These are phyloP conservation scores for Crioceris asparagi DNA, from an alignment of 2,888 invertebrate genomes.

Conservation along the genomic window DNA sequence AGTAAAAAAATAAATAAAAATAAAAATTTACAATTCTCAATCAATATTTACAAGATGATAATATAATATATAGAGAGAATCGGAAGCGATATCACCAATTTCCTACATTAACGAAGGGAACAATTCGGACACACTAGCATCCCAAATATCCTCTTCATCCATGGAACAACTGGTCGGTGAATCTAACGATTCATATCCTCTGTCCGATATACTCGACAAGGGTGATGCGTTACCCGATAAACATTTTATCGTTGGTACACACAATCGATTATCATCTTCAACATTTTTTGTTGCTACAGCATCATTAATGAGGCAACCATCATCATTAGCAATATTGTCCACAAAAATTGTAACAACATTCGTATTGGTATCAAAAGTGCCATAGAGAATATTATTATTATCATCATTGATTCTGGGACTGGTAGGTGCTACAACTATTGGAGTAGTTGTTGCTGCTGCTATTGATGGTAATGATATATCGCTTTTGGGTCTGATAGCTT, in stretches of 20 bases:
- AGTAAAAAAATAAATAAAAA: too few relatives aligned
- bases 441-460: neutral
- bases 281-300: slow-evolving; percentile 5
- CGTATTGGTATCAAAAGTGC: slow-evolving; percentile 60
- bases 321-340: slow-evolving; percentile 37
- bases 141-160: slow-evolving; percentile 51
- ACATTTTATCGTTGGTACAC: slow-evolving; percentile 12
- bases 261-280: slow-evolving; percentile 12
- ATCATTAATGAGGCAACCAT: slow-evolving; percentile 40
- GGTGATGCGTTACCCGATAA: slow-evolving; percentile 17
- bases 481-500: slow-evolving; percentile 8
- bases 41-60: too few relatives aligned
- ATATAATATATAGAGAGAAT: too few relatives aligned
- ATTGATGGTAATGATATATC: neutral
- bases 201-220: slow-evolving; percentile 40
- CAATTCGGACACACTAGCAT: slow-evolving; percentile 63
- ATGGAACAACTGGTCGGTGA: slow-evolving; percentile 40
- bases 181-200: slow-evolving; percentile 55
- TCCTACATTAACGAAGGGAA: slow-evolving; percentile 66
- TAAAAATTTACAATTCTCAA: too few relatives aligned
- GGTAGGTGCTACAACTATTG: neutral
- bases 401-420: slow-evolving; percentile 1
- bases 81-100: too few relatives aligned
- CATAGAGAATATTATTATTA: slow-evolving; percentile 46
- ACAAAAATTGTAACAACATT: slow-evolving; percentile 66